Evolutionary conservation across 2,888 invertebrate genomes (phyloP), one percentile per base, ranked within the genome.

Genomic region (Prosapia bicincta): DNA sequence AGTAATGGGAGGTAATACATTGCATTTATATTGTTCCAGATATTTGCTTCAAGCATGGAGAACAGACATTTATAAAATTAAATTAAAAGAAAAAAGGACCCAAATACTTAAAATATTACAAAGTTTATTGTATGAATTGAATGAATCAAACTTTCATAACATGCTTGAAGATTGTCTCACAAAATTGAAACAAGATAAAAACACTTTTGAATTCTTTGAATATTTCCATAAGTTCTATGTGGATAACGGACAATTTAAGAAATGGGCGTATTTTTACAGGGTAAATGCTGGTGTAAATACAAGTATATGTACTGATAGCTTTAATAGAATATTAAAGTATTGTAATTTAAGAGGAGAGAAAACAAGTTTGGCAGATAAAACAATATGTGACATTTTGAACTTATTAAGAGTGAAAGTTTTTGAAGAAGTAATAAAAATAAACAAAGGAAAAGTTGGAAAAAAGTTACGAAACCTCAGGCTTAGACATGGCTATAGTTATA

Each of bases 21-120:
- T 75, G 15, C 74, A 73, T 6, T 38, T 82, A 15, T 78, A 79
- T 76, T 82, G 82, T 72, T 76, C 79, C 9, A 82, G 82, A 81
- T 79, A 80, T 70, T 74, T 82, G 1, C 79, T 82, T 25, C 68
- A 78, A 7, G 78, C 76, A 13, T 74, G 74, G 74, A 26, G 69
- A 26, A 43, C 6, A 3, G 38, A 74, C 10, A 15, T 74, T 15
- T 69, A 71, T 13, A 68, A 43, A 24, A 43, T 68, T 25, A 74
- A 68, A 13, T 25, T 25, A 13, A 54, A 54, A 54, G 68, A 32
- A 7, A 74, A 74, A 26, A n/a, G 54, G 20, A 68, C 68, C 20
- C 25, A 20, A 32, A 25, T 68, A 0, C 25, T 43, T 15, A 74
- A 28, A 67, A 30, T 24, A n/a, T 25, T 72, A 65, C 26, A 43